Conservation (phyloP, 2,888 invertebrate species). For the Cosmopolites sordidus region DNA sequence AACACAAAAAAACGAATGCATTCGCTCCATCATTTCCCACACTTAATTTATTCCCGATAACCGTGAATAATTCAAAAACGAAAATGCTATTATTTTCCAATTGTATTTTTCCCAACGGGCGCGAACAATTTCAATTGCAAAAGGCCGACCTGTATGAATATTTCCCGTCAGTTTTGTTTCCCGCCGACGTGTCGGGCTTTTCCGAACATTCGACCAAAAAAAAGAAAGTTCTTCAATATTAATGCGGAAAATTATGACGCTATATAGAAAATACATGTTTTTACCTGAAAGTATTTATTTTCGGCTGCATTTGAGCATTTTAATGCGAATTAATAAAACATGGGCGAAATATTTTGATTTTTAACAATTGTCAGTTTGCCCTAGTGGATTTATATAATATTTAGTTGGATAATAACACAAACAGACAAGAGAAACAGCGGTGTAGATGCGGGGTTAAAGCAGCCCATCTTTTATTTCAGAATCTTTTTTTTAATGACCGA, state of each 20-base stretch:
- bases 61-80: neutral
- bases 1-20: too few relatives aligned
- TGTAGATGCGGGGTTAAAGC: too few relatives aligned
- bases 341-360: constrained; percentile 9
- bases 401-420: neutral
- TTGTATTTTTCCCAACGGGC: too few relatives aligned
- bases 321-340: constrained; percentile 12
- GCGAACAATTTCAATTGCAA: neutral
- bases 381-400: constrained; percentile 2
- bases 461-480: too few relatives aligned
- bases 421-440: too few relatives aligned
- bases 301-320: constrained; percentile 9
- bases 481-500: too few relatives aligned
- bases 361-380: constrained; percentile 10
- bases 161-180: too few relatives aligned
- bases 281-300: constrained; percentile 8
- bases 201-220: neutral
- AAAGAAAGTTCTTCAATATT: neutral
- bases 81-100: neutral
- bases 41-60: too few relatives aligned
- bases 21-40: too few relatives aligned
- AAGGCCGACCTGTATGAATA: neutral
- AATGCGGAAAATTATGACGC: constrained; percentile 1
- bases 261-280: constrained; percentile 10
- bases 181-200: too few relatives aligned